Conservation (phyloP, 2,888 invertebrate genomes). For the Cephus runcator region DNA sequence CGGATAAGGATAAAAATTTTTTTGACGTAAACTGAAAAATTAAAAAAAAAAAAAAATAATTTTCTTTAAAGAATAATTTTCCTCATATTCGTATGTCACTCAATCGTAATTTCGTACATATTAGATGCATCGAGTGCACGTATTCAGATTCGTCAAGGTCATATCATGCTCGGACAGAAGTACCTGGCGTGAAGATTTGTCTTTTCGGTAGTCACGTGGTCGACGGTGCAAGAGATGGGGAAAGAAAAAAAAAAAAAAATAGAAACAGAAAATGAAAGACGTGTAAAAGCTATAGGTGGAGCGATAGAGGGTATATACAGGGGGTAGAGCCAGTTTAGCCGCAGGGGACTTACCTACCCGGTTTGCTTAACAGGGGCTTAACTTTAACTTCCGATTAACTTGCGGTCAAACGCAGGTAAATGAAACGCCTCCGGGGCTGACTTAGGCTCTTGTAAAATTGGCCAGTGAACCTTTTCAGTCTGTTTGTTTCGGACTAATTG, state of each 20-base stretch:
- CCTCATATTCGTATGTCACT: background rate
- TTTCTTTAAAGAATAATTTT: background rate
- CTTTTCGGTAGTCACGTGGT: background rate
- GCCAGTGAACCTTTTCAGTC: conserved; percentile 31
- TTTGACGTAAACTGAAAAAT: background rate
- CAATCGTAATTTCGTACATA: background rate
- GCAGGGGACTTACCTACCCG: conserved; percentile 17
- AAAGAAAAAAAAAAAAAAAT: background rate
- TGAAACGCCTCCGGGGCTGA: conserved; percentile 44
- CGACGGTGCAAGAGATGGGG: background rate
- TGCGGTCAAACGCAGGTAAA: conserved; percentile 50
- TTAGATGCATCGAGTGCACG: background rate
- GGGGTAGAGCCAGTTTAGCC: conserved; percentile 5
- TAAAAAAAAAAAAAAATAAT: no score
- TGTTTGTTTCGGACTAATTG: conserved; percentile 33
- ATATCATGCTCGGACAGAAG: background rate
- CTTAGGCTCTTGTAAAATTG: conserved; percentile 33
- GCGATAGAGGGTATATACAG: background rate
- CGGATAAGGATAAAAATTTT: background rate
- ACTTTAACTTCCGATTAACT: conserved; percentile 58
- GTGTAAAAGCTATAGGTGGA: background rate
- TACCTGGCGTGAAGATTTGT: background rate
- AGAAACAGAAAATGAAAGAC: conserved; percentile 9
- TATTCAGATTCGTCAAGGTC: background rate
- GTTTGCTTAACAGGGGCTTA: conserved; percentile 36